A percentile compares a stretch with the other conserved stretches of the same genome.
Evolutionary conservation across 2,113 vertebrate species (phyloP).

Genomic region (Myiopsitta monachus): DNA sequence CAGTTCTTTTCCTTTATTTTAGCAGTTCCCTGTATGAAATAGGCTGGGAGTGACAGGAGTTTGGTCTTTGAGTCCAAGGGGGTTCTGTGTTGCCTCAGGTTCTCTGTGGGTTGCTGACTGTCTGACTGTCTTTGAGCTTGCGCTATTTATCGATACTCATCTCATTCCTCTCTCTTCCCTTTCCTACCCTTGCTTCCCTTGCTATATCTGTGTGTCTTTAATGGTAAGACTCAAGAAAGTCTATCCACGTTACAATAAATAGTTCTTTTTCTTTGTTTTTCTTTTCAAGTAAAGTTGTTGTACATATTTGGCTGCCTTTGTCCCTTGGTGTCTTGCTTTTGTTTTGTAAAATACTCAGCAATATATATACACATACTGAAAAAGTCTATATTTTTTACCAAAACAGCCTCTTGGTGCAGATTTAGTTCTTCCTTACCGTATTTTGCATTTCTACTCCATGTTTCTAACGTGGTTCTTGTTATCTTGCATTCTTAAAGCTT

Average conservation of each 20-base stretch:
- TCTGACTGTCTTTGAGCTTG: slow-evolving; percentile 80
- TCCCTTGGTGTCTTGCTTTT: slow-evolving; percentile 85
- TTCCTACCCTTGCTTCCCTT: slow-evolving; percentile 84
- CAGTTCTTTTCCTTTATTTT: not conserved
- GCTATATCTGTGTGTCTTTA: slow-evolving; percentile 90
- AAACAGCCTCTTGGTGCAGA: slow-evolving; percentile 64
- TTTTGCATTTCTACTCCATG: slow-evolving; percentile 72
- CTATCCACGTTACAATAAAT: slow-evolving; percentile 89
- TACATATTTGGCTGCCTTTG: slow-evolving; percentile 84
- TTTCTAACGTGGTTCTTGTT: slow-evolving; percentile 82
- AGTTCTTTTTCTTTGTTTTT: slow-evolving; percentile 51
- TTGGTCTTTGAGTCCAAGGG: not conserved
- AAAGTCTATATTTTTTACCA: slow-evolving; percentile 48
- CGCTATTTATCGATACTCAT: slow-evolving; percentile 78
- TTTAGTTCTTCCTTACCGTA: slow-evolving; percentile 71
- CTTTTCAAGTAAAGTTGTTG: slow-evolving; percentile 78
- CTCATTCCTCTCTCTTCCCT: slow-evolving; percentile 85
- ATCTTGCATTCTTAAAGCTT: slow-evolving; percentile 88
- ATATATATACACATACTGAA: not conserved
- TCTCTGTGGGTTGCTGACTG: slow-evolving; percentile 75
- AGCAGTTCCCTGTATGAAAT: not conserved
- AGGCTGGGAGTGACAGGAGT: not conserved
- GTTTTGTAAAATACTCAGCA: slow-evolving; percentile 76
- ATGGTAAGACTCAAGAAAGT: slow-evolving; percentile 92
- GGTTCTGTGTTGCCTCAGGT: not conserved